Evolutionary conservation across 2,797 vertebrate species (phyloP).

Genomic region (Monodelphis domestica): DNA sequence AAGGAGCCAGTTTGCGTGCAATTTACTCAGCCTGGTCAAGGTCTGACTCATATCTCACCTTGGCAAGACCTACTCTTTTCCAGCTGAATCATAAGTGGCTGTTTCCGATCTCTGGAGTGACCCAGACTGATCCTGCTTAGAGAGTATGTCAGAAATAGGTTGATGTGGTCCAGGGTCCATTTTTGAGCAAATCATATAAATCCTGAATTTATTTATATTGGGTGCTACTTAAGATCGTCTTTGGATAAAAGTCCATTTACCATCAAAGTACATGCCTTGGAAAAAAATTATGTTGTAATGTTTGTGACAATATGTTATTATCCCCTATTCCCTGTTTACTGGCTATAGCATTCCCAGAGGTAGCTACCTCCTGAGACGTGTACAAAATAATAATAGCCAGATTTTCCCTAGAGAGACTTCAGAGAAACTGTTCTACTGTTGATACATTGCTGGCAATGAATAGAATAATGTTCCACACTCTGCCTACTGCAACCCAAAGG

Average conservation of each 20-base stretch:
- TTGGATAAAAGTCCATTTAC: neutral
- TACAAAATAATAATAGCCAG: constrained; percentile 57
- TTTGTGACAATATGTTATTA: neutral
- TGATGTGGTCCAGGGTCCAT: neutral
- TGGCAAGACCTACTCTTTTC: neutral
- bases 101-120: neutral
- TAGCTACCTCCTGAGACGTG: constrained; percentile 37
- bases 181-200: neutral
- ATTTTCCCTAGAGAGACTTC: constrained; percentile 40
- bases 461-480: constrained; percentile 25
- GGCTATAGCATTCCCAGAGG: constrained; percentile 26
- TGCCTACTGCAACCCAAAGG: constrained; percentile 39
- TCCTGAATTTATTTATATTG: neutral
- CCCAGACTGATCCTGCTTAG: neutral
- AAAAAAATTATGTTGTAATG: constrained; percentile 21
- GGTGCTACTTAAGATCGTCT: neutral
- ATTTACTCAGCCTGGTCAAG: neutral
- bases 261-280: constrained; percentile 18
- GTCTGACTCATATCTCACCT: neutral
- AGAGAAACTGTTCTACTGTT: constrained; percentile 41
- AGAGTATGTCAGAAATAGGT: neutral
- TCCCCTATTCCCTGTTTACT: constrained; percentile 56
- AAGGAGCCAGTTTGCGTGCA: neutral
- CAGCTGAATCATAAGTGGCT: neutral
- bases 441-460: neutral